phyloP scores from a whole-genome alignment of 2,113 vertebrate genomes.

The Alexandromys fortis region DNA sequence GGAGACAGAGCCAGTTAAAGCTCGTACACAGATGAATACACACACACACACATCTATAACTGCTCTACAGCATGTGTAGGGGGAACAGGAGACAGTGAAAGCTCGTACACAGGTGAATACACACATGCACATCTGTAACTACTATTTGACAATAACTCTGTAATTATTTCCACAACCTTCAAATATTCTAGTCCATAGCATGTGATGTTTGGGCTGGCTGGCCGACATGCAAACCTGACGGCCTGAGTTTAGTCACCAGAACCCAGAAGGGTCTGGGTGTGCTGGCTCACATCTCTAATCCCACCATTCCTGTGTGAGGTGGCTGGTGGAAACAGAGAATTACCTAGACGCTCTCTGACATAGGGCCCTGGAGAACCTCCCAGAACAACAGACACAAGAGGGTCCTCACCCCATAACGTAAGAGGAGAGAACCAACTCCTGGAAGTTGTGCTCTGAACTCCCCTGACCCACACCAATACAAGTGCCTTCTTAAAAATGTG shows the following conservation, averaged over 20 bases:
- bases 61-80: too few species aligned
- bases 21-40: too few species aligned
- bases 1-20: not conserved
- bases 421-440: not conserved
- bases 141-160: not conserved
- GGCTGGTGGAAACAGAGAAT: not conserved
- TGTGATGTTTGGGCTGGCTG: not conserved
- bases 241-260: not conserved
- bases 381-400: not conserved
- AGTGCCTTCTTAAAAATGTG: not conserved
- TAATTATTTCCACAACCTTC: conserved; percentile 29
- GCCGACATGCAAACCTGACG: not conserved
- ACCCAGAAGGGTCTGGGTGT: not conserved
- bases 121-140: too few species aligned
- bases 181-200: conserved; percentile 24
- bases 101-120: too few species aligned
- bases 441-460: not conserved
- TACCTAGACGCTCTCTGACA: not conserved
- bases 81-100: too few species aligned
- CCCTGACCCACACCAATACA: not conserved
- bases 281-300: not conserved
- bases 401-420: not conserved
- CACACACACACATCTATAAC: too few species aligned
- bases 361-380: not conserved
- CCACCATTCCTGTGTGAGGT: not conserved